phyloP scores from a whole-genome alignment of 2,113 vertebrate species.

The Porphyrio hochstetteri region DNA sequence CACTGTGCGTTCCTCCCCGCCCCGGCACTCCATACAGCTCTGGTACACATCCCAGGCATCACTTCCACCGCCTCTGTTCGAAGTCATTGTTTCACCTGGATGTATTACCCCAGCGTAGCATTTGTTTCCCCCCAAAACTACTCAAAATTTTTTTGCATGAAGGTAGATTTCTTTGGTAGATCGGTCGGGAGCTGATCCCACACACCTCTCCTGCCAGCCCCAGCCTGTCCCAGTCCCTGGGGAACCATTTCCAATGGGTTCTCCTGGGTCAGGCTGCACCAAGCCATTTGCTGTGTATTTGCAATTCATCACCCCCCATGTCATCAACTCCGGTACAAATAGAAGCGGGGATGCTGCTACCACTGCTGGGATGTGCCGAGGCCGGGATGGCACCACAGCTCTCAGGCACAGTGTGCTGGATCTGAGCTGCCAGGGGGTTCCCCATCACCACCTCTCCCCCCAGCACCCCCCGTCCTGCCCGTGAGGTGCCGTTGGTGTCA shows the following conservation, averaged over 20 bases:
- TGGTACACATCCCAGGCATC: neutral
- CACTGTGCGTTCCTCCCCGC: neutral
- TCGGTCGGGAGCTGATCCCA: neutral
- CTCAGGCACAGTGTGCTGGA: neutral
- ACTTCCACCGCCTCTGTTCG: neutral
- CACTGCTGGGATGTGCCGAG: rapidly evolving
- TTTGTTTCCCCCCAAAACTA: neutral
- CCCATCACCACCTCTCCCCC: neutral
- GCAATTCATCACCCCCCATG: neutral
- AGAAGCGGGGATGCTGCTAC: rapidly evolving
- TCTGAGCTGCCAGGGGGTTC: neutral
- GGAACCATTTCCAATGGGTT: neutral
- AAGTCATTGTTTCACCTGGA: neutral
- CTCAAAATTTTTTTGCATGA: neutral
- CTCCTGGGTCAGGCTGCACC: neutral
- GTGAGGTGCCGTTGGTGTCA: rapidly evolving
- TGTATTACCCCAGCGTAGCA: neutral
- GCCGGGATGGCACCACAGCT: rapidly evolving
- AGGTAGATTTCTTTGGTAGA: too few relatives aligned
- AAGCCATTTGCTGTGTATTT: neutral
- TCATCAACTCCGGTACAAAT: neutral
- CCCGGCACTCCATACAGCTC: neutral
- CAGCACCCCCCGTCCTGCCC: rapidly evolving
- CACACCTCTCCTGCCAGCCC: neutral
- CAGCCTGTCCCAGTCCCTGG: too few relatives aligned